These are phyloP conservation scores for Parazoanthus atlanticus DNA, from an alignment of 92 coral and sea anemone genomes.

Conservation along the genomic window DNA sequence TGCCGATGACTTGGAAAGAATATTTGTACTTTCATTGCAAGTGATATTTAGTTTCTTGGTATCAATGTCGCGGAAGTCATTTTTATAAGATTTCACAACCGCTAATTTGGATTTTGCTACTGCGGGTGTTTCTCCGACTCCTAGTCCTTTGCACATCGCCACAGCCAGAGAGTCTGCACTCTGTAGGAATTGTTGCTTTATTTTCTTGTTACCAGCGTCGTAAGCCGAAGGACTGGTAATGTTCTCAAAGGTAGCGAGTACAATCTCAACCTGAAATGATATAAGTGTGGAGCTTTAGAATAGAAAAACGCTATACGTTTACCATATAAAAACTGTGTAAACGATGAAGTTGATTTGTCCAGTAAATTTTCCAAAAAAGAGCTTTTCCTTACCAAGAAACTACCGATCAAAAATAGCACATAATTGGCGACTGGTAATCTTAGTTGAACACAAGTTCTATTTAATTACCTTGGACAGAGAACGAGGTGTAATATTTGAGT, in stretches of 20 bases:
- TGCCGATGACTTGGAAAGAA: conserved; percentile 10
- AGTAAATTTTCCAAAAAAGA: no score
- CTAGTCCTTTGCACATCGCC: conserved; percentile 16
- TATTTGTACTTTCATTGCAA: not conserved
- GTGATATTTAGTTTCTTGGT: not conserved
- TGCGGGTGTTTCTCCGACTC: conserved; percentile 3
- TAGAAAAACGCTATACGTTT: no score
- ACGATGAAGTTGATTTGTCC: no score
- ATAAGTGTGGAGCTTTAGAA: no score
- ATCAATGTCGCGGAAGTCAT: conserved; percentile 8
- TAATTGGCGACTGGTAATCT: no score
- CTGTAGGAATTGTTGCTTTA: conserved; percentile 4
- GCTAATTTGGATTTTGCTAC: conserved; percentile 19
- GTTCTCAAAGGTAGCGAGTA: not conserved
- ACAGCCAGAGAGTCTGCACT: conserved; percentile 18
- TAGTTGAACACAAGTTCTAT: no score
- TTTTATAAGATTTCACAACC: conserved; percentile 8
- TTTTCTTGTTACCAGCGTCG: not conserved
- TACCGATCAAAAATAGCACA: no score
- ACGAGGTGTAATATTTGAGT: no score
- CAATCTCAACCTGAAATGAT: conserved; percentile 6
- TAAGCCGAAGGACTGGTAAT: not conserved
- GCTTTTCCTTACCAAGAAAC: no score
- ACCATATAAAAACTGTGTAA: no score
- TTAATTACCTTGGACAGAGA: no score